Evolutionary conservation across 1,140 invertebrate genomes (phyloP), one percentile per base, ranked within the genome.

Genomic region (Nymphalis io): DNA sequence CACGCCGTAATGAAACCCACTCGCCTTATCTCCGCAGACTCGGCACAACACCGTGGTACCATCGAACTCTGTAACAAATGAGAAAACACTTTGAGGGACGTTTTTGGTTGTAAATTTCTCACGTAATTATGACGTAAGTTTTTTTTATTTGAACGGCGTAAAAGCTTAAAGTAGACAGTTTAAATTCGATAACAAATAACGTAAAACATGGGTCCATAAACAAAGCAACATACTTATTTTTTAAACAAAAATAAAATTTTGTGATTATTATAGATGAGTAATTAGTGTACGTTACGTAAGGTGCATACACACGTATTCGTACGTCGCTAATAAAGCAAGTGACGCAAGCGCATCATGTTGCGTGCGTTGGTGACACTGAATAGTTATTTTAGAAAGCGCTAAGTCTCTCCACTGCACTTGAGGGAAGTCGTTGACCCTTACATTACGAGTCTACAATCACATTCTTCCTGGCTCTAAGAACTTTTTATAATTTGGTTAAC

Each of bases 1-100:
- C 72, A 99, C 99, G 58, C 99, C 99, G 93, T 99, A 99, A 89
- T 99, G 99, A 92, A 99, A 99, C 66, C 98, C 99, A 82, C 97
- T 98, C 57, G 98, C 98, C 92, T 99, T 99, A 92, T 99, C 98
- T 39, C 98, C 98, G 90, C 99, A 99, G 1, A 99, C 98, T 60
- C 98, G 95, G 91, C 99, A 99, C 55, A 99, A 92, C 60, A 99
- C 97, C 23, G 98, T 99, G 57, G 98, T 99, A 27, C 98, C 98
- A 93, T 99, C 98, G 90, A 99, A 99, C 95, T 99, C 98, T 99
- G 96, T 23, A 97, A 96, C 86, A 89, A 91, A 74, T 70, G 61
- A 74, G 70, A 79, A 69, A 38, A 1, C 40, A 16, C 3, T 16
- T 16, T 59, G 39, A 51, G 27, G 10, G 10, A 33, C n/a, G n/a